Evolutionary conservation across 37 sponge, comb jelly and placozoan species (phyloP), one percentile per base, ranked within the genome.

Genomic region (Agelas oroides): DNA sequence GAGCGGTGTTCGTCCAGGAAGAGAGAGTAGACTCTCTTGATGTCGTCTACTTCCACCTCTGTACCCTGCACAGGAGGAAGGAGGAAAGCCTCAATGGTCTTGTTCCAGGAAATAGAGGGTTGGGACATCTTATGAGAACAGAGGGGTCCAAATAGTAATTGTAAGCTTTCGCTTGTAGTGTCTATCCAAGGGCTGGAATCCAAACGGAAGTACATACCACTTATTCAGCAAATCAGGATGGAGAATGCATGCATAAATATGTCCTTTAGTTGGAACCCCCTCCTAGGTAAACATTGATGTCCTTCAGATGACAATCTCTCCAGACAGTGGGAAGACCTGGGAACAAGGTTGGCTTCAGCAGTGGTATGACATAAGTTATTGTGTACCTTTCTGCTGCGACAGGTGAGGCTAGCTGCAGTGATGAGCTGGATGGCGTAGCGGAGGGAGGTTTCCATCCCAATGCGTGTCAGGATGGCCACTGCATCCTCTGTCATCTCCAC

Each of bases 341-440:
- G n/a, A n/a, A n/a, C n/a, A n/a, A n/a, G n/a, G n/a, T n/a, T n/a
- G n/a, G n/a, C n/a, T n/a, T n/a, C n/a, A n/a, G n/a, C n/a, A n/a
- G n/a, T n/a, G n/a, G n/a, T n/a, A n/a, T n/a, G n/a, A n/a, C n/a
- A n/a, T n/a, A n/a, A n/a, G n/a, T n/a, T n/a, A n/a, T n/a, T n/a
- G n/a, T n/a, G 8, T 38, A 92, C 97, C 88, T 98, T 98, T 78
- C 99, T 89, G 84, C 94, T 98, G 53, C 96, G 59, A 53, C 93
- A 96, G 30, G 91, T 89, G 34, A 98, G 86, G 59, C 84, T 92
- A 40, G 99, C 95, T 17, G 92, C 92, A 21, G 96, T 98, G 77
- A 98, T 98, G 21, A 98, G 95, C 82, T 98, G 99, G 37, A 98
- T 98, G 71, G 99, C 92, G 40, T 98, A 98, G 25, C 99, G 80